A percentile compares a stretch with the other conserved stretches of the same genome.
phyloP scores from a whole-genome alignment of 2,797 vertebrate genomes.

The Diplodus sargus region DNA sequence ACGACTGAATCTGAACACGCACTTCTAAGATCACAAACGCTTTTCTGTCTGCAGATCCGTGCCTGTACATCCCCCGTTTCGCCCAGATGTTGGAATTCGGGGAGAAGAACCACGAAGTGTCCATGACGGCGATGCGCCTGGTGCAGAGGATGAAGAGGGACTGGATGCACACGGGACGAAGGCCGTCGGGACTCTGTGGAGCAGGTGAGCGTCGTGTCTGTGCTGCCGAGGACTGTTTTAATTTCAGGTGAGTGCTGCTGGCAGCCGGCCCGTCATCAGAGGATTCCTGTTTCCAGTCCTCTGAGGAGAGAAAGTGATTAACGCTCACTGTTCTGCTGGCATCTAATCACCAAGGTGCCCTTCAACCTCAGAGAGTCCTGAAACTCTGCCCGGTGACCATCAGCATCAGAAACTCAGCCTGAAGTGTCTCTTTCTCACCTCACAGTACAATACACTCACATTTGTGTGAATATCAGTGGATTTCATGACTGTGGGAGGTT shows the following conservation, averaged over 20 bases:
- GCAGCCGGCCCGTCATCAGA: slow-evolving; percentile 5
- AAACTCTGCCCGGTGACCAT: slow-evolving; percentile 10
- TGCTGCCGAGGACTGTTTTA: no score
- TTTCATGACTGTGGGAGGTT: neutral
- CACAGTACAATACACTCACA: neutral
- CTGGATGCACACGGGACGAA: slow-evolving; percentile 98
- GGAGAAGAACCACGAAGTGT: slow-evolving; percentile 97
- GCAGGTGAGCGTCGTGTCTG: slow-evolving; percentile 86
- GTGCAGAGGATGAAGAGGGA: slow-evolving; percentile 98
- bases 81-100: slow-evolving; percentile 97
- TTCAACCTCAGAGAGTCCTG: slow-evolving; percentile 10
- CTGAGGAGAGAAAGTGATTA: slow-evolving; percentile 20
- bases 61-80: slow-evolving; percentile 97
- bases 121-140: slow-evolving; percentile 95
- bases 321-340: slow-evolving; percentile 14
- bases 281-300: slow-evolving; percentile 20
- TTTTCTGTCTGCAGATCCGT: slow-evolving; percentile 87
- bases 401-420: neutral
- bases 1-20: neutral
- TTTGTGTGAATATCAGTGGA: neutral
- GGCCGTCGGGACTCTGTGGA: slow-evolving; percentile 96
- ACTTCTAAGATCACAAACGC: no score
- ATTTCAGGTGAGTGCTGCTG: neutral
- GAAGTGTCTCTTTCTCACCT: neutral
- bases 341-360: slow-evolving; percentile 17